Evolutionary conservation across 2,888 invertebrate genomes (phyloP), one percentile per base, ranked within the genome.

Genomic region (Pandemis heparana): DNA sequence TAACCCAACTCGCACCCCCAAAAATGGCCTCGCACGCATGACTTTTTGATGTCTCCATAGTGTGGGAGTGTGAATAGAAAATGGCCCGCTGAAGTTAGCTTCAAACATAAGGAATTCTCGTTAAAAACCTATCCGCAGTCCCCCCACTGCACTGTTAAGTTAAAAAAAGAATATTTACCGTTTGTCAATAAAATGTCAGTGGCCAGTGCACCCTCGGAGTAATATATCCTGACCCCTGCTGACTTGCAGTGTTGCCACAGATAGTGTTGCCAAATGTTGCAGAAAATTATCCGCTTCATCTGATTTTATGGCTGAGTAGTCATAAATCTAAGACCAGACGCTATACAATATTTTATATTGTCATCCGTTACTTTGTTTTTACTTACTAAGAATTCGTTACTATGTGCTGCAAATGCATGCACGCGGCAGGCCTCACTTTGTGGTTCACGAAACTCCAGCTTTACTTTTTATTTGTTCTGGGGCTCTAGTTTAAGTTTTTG

Each of bases 141-240:
- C 23, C 63, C 43, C 63, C 43, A 62, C 8, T 62, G 62, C 16
- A 32, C 23, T 32, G 23, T 32, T 32, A 62, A 51, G 51, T 62
- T 43, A 41, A 23, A 43, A 43, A 18, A 16, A 43, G 73, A 76
- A 76, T 70, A 72, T 64, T 72, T 71, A 75, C 70, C 70, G 75
- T 60, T 39, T 56, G 75, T 75, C 76, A 76, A 75, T 76, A 76
- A 76, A 76, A 75, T 70, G 76, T 75, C 76, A 75, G 73, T 68
- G 70, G 69, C 12, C 63, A 46, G 66, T 64, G 70, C 61, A 74
- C 72, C 75, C 71, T 66, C 65, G 71, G 71, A 74, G 71, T 64
- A 76, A 74, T 76, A 74, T 63, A 71, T 65, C 71, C 65, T 75
- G 66, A 48, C 65, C 69, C 71, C 71, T 43, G 64, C 66, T 71